Evolutionary conservation across 2,888 invertebrate genomes (phyloP).

Genomic region (Seira sanloemensis): DNA sequence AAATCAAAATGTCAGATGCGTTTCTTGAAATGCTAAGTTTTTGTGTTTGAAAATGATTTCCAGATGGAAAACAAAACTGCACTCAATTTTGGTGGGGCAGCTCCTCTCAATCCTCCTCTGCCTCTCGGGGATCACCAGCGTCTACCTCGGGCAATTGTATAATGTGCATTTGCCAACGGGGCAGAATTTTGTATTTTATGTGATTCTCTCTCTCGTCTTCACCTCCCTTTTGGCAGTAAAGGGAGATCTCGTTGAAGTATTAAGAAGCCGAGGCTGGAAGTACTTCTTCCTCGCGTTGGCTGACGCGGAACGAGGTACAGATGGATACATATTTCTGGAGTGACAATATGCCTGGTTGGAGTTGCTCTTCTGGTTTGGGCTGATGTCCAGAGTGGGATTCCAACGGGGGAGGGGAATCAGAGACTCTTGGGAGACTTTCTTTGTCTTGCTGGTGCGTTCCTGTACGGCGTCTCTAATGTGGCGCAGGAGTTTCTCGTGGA

Average conservation of each 20-base stretch:
- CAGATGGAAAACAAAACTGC: conserved; percentile 84
- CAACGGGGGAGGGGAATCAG: conserved; percentile 78
- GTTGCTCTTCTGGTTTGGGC: conserved; percentile 90
- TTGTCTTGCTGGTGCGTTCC: conserved; percentile 85
- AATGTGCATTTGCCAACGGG: conserved; percentile 83
- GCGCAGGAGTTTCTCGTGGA: conserved; percentile 88
- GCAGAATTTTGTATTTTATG: conserved; percentile 89
- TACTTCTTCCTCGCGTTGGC: too few species aligned
- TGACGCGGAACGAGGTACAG: conserved; percentile 82
- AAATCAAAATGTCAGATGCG: too few species aligned
- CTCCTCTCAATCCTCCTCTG: conserved; percentile 85
- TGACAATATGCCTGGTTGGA: conserved; percentile 87
- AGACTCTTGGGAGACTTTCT: conserved; percentile 90
- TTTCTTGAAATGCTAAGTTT: too few species aligned
- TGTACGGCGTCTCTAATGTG: conserved; percentile 88
- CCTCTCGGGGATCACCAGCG: conserved; percentile 85
- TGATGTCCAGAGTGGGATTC: conserved; percentile 80
- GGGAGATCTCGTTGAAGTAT: too few species aligned
- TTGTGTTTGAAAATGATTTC: too few species aligned
- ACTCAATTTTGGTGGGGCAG: conserved; percentile 85
- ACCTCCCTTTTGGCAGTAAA: conserved; percentile 86
- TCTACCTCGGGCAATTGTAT: conserved; percentile 80
- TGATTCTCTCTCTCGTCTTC: conserved; percentile 85
- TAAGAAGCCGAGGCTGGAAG: too few species aligned
- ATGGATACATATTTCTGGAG: conserved; percentile 83